A percentile compares a stretch with the other conserved stretches of the same genome.
Evolutionary conservation across 1,140 invertebrate species (phyloP).

Genomic region (Formica exsecta): DNA sequence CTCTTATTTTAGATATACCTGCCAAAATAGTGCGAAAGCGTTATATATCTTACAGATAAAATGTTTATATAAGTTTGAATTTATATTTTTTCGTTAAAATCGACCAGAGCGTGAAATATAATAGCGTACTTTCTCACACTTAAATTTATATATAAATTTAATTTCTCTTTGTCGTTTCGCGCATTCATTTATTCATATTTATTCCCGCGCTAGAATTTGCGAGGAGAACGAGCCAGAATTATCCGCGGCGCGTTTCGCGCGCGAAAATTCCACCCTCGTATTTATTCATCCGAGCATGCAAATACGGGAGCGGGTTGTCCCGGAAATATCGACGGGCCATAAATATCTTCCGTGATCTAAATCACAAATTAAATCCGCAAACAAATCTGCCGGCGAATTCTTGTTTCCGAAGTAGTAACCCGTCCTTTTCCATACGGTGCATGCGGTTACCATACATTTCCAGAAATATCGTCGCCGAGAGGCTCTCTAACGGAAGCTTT

Average conservation of each 20-base stretch:
- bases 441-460: constrained; percentile 55
- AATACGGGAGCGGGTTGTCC: constrained; percentile 40
- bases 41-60: not conserved
- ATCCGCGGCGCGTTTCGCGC: not conserved
- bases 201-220: constrained; percentile 4
- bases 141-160: constrained; percentile 27
- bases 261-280: constrained; percentile 3
- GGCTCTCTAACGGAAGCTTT: not conserved
- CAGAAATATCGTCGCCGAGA: constrained; percentile 7
- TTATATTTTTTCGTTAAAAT: not conserved
- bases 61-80: not conserved
- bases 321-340: constrained; percentile 54
- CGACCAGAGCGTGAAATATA: not conserved
- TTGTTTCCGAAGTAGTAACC: constrained; percentile 45
- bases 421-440: not conserved
- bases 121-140: not conserved
- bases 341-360: constrained; percentile 60
- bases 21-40: not conserved
- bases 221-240: constrained; percentile 15
- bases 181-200: constrained; percentile 40
- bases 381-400: constrained; percentile 57
- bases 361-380: constrained; percentile 62
- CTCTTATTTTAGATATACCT: not conserved
- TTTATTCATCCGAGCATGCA: constrained; percentile 59
- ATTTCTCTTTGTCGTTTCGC: constrained; percentile 4